Evolutionary conservation across 2,888 invertebrate genomes (phyloP), one percentile per base, ranked within the genome.

Genomic region (Xestia c-nigrum): DNA sequence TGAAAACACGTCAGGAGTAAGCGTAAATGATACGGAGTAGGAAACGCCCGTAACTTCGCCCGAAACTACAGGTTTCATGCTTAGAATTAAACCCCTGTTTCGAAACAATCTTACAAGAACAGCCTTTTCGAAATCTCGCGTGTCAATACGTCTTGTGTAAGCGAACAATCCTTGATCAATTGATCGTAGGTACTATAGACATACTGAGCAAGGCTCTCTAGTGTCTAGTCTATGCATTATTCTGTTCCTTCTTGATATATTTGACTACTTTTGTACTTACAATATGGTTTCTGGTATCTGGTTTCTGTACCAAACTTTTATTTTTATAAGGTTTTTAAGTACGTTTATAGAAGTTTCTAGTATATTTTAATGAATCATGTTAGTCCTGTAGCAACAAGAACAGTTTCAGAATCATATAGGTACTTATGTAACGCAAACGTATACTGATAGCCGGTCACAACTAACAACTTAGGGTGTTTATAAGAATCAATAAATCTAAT

Each of bases 181-280:
- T 21, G 1, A 47, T 31, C 47, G 38, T 6, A n/a, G n/a, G 21
- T 5, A 19, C 21, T 12, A n/a, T 24, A 64, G 46, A 75, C 43
- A 64, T 21, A 75, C 38, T 46, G 16, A 55, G 24, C 76, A 66
- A 76, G 66, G 66, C 7, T 65, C 12, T 57, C 16, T 14, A 76
- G 38, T 57, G 55, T 47, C 55, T 40, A 57, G 24, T 76, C 24
- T 12, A 65, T 5, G 46, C 47, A 55, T 4, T 43, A 31, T 52
- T n/a, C 6, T 43, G 38, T 75, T 12, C 21, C 38, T 63, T 21
- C 7, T 16, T 47, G 47, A 16, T 1, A 47, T 16, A 16, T 47
- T 47, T 50, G 50, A 50, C 6, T 50, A 50, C 50, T 19, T 47
- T 1, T 50, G 50, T 50, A 50, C 50, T 16, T 50, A 50, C 19